Conservation (phyloP, 2,113 vertebrate genomes). For the Elaphurus davidianus region DNA sequence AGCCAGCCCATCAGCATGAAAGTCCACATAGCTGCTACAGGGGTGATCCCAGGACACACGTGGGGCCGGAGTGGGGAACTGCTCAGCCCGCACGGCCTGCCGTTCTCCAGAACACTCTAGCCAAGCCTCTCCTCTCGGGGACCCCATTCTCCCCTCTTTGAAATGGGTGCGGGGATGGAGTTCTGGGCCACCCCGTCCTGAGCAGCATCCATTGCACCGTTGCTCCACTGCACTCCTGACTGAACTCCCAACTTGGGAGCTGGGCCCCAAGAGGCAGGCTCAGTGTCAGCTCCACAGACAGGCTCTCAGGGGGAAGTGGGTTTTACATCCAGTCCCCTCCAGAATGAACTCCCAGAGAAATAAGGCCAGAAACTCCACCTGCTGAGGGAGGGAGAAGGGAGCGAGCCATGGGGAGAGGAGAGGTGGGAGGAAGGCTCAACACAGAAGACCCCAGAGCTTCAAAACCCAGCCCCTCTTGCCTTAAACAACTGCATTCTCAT, state of each 20-base stretch:
- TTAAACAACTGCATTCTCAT: not conserved
- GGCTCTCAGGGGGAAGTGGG: not conserved
- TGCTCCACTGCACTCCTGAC: not conserved
- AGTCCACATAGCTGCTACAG: not conserved
- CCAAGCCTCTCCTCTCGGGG: not conserved
- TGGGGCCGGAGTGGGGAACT: not conserved
- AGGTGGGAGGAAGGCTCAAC: too few relatives aligned
- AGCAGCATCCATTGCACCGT: accelerated
- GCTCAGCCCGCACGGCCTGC: not conserved
- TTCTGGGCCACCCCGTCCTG: not conserved
- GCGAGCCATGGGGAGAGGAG: accelerated
- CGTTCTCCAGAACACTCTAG: not conserved
- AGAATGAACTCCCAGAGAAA: not conserved
- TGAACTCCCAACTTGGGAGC: not conserved
- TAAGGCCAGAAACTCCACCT: not conserved
- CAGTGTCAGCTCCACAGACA: not conserved
- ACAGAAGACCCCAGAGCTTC: not conserved
- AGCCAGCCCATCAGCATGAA: too few relatives aligned
- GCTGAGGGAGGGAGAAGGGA: not conserved
- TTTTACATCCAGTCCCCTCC: not conserved
- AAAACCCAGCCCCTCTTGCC: not conserved
- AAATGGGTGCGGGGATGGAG: not conserved
- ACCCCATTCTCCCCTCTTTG: not conserved
- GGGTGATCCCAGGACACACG: not conserved
- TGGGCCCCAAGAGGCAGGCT: not conserved